Percentiles rank a stretch among this genome's conserved stretches.
phyloP scores from a whole-genome alignment of 2,888 invertebrate species.

The Brachyopa scutellaris region DNA sequence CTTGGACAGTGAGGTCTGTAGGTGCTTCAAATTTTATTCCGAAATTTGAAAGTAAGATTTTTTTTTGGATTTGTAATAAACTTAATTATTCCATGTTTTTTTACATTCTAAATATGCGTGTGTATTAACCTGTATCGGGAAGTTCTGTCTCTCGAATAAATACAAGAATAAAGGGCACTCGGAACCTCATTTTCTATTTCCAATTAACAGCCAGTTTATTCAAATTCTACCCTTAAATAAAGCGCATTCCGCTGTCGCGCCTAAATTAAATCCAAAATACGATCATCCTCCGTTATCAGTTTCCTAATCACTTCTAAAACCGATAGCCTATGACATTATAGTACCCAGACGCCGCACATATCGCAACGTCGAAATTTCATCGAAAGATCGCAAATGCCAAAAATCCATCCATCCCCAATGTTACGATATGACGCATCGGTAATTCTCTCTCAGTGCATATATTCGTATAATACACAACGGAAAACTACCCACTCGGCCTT shows the following conservation, averaged over 20 bases:
- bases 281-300: constrained; percentile 1
- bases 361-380: constrained; percentile 37
- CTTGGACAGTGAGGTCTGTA: not conserved
- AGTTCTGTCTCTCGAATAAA: too few relatives aligned
- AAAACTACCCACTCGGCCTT: constrained; percentile 56
- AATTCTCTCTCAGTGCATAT: constrained; percentile 28
- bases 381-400: constrained; percentile 50
- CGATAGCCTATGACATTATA: constrained; percentile 17
- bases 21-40: not conserved
- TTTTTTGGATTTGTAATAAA: too few relatives aligned
- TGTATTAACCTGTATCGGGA: too few relatives aligned
- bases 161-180: too few relatives aligned
- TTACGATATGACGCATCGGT: constrained; percentile 45
- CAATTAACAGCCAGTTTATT: not conserved
- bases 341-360: too few relatives aligned
- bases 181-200: too few relatives aligned
- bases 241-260: not conserved
- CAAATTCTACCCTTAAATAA: not conserved
- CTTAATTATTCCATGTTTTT: too few relatives aligned
- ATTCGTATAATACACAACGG: constrained; percentile 32
- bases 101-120: too few relatives aligned
- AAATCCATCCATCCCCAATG: constrained; percentile 35
- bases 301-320: not conserved
- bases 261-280: constrained; percentile 2
- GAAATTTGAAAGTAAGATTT: too few relatives aligned